phyloP scores from a whole-genome alignment of 2,888 invertebrate species.

The Acronicta alni region DNA sequence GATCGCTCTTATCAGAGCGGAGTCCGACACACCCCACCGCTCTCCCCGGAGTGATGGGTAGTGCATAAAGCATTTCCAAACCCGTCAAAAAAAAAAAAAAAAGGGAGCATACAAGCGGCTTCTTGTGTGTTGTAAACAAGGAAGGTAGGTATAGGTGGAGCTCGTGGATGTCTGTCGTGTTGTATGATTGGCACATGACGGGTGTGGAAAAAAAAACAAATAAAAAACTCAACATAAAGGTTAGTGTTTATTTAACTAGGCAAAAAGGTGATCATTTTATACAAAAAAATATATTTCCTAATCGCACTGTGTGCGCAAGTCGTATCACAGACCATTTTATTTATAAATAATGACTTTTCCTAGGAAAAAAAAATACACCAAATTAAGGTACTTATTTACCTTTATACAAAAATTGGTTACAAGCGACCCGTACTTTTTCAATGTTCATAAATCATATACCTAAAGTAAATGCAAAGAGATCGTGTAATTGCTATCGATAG shows the following conservation, averaged over 20 bases:
- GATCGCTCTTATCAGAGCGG: no score
- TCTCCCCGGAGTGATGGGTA: no score
- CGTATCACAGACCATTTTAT: conserved; percentile 74
- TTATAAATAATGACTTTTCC: conserved; percentile 76
- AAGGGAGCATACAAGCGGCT: conserved; percentile 8
- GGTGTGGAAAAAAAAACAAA: conserved; percentile 24
- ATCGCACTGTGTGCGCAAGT: conserved; percentile 60
- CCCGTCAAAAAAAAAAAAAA: no score
- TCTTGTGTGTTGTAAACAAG: conserved; percentile 8
- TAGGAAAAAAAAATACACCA: conserved; percentile 77
- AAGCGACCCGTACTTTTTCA: conserved; percentile 55
- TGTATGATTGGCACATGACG: conserved; percentile 27
- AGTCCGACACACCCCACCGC: no score
- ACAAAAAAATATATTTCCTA: conserved; percentile 59
- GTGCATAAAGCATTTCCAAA: no score
- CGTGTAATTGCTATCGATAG: conserved; percentile 50
- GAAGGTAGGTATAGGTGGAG: conserved; percentile 5
- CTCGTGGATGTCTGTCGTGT: conserved; percentile 18
- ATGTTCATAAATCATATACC: conserved; percentile 56
- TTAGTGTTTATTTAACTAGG: conserved; percentile 59
- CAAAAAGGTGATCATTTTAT: conserved; percentile 56
- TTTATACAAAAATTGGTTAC: conserved; percentile 61
- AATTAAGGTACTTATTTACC: conserved; percentile 72
- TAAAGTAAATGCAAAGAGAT: conserved; percentile 64
- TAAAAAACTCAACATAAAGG: conserved; percentile 55